Evolutionary conservation across 2,797 vertebrate species (phyloP).

Genomic region (Tamandua tetradactyla): DNA sequence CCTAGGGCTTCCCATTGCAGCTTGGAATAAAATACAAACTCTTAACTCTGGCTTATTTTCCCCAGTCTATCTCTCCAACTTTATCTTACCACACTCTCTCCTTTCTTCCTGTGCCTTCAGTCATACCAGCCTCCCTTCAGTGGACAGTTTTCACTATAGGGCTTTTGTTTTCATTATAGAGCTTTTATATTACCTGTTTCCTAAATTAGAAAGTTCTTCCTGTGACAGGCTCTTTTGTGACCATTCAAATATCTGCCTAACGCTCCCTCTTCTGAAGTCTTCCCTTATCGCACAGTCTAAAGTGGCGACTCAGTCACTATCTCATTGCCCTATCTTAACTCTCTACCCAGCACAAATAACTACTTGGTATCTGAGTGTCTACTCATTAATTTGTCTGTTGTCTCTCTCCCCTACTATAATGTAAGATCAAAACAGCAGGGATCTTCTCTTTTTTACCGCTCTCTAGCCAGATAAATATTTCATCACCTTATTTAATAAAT

Average conservation of each 20-base stretch:
- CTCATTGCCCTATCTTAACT: background rate
- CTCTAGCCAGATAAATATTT: background rate
- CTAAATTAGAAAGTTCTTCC: background rate
- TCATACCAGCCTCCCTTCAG: background rate
- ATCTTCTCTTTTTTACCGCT: background rate
- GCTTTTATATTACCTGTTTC: background rate
- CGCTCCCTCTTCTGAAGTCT: background rate
- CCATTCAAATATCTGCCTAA: background rate
- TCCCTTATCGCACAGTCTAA: background rate
- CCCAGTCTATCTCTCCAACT: background rate
- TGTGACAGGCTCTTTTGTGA: background rate
- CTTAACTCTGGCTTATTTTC: background rate
- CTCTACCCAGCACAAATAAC: background rate
- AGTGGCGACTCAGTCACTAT: background rate
- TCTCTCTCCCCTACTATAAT: background rate
- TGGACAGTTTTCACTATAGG: background rate
- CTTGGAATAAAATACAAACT: constrained; percentile 16
- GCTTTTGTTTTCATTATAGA: background rate
- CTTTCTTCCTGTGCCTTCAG: background rate
- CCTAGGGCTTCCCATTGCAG: background rate
- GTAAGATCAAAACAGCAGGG: background rate
- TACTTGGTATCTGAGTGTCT: background rate
- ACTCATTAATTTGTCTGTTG: background rate
- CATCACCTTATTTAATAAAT: background rate
- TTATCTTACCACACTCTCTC: background rate